Evolutionary conservation across 2,888 invertebrate species (phyloP), one percentile per base, ranked within the genome.

Genomic region (Dicycla oo): DNA sequence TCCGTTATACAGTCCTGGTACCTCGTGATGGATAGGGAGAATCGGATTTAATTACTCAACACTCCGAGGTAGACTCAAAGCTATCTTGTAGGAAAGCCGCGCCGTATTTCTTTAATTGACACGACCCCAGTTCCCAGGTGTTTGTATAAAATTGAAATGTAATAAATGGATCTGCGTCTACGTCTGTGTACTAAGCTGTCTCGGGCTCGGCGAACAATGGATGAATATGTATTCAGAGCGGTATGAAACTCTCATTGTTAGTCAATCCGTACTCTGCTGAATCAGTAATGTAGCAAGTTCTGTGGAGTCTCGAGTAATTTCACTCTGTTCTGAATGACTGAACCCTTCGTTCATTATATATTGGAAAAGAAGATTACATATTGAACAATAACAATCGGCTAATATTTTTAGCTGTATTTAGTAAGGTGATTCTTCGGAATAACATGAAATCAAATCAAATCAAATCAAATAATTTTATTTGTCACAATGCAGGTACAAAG

Each of bases 1-100:
- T 69, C 34, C 40, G 30, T 80, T 74, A 83, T 80, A 64, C 58
- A 58, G 10, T 70, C 75, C 81, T 82, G 73, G 81, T 82, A 78
- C 72, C 43, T 58, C 63, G 75, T 34, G 69, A 58, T 66, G 62
- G 69, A 68, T 54, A 64, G 53, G 54, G 26, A 57, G 60, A 45
- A 63, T 60, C 53, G 13, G 54, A 71, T 78, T 78, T 75, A 75
- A 81, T 81, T 72, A 64, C 54, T 56, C 38, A 57, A 72, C n/a
- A 60, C n/a, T 34, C 47, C 13, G 15, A 53, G 57, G 45, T 53
- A 56, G 30, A 34, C 30, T 63, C 56, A 63, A 71, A 67, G 67
- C 71, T 30, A 49, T 56, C 57, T 65, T 54, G 49, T 45, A 38
- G 67, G 49, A 51, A 69, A 81, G 51, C 69, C 53, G 56, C 13